Evolutionary conservation across 2,888 invertebrate genomes (phyloP).

Genomic region (Pollenia amentaria): DNA sequence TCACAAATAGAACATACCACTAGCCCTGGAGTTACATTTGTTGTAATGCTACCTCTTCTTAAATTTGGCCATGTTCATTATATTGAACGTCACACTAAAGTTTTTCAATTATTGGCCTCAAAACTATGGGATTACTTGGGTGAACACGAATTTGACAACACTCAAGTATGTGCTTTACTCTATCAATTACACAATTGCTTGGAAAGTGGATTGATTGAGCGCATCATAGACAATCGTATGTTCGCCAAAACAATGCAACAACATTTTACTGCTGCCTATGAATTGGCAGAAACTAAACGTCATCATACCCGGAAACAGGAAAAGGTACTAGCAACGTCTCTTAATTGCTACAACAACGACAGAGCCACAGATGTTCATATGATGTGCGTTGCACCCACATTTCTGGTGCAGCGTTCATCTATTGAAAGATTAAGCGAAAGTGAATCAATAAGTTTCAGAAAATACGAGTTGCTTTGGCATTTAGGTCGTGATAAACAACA

Average conservation of each 20-base stretch:
- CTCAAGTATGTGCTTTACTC: constrained; percentile 87
- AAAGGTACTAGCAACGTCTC: constrained; percentile 48
- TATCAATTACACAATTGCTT: constrained; percentile 91
- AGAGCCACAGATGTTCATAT: constrained; percentile 82
- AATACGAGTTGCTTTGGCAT: constrained; percentile 88
- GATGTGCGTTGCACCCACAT: constrained; percentile 80
- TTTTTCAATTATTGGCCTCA: constrained; percentile 88
- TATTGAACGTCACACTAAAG: constrained; percentile 88
- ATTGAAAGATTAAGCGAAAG: constrained; percentile 81
- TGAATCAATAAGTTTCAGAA: constrained; percentile 83
- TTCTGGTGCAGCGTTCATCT: constrained; percentile 76
- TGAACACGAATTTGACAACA: constrained; percentile 80
- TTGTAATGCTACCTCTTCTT: constrained; percentile 89
- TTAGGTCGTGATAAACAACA: constrained; percentile 89
- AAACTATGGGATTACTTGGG: constrained; percentile 90
- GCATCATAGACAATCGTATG: constrained; percentile 87
- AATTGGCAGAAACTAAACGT: constrained; percentile 56
- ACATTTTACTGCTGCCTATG: constrained; percentile 76
- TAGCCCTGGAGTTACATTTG: constrained; percentile 87
- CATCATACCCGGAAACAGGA: constrained; percentile 36
- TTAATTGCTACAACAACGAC: constrained; percentile 81
- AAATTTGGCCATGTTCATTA: constrained; percentile 88
- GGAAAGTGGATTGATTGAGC: constrained; percentile 88
- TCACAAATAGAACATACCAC: constrained; percentile 84
- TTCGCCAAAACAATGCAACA: constrained; percentile 81